phyloP scores from a whole-genome alignment of 2,113 vertebrate genomes.

The Embiotoca jacksoni region DNA sequence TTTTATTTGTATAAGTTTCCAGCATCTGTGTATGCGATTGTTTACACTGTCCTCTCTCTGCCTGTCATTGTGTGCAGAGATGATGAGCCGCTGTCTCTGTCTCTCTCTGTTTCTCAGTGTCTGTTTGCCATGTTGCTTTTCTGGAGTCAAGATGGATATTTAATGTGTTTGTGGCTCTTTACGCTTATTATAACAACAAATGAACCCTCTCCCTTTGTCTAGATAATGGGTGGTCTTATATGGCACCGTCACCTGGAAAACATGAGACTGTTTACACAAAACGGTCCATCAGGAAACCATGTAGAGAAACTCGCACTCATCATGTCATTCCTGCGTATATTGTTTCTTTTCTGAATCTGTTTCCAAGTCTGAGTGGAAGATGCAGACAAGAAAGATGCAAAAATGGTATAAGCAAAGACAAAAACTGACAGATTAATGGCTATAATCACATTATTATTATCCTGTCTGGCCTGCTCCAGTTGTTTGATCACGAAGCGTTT shows the following conservation, averaged over 20 bases:
- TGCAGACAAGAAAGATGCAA: constrained; percentile 1
- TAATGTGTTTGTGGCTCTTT: constrained; percentile 36
- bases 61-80: constrained; percentile 20
- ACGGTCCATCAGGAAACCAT: constrained; percentile 28
- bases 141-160: constrained; percentile 31
- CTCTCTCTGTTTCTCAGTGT: background rate
- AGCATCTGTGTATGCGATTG: constrained; percentile 40
- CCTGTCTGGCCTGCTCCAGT: background rate
- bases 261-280: constrained; percentile 57
- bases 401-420: background rate
- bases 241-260: constrained; percentile 34
- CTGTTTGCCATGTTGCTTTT: background rate
- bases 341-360: background rate
- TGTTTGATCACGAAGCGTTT: constrained; percentile 8
- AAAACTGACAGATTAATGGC: background rate
- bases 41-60: constrained; percentile 46
- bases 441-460: constrained; percentile 1
- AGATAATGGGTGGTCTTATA: constrained; percentile 61
- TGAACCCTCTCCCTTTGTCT: constrained; percentile 10
- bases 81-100: background rate
- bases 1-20: constrained; percentile 45
- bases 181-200: constrained; percentile 34
- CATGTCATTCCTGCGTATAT: background rate
- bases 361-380: background rate
- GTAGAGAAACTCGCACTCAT: constrained; percentile 36